Conservation (phyloP, 2,888 invertebrate genomes). For the Cabera pusaria region DNA sequence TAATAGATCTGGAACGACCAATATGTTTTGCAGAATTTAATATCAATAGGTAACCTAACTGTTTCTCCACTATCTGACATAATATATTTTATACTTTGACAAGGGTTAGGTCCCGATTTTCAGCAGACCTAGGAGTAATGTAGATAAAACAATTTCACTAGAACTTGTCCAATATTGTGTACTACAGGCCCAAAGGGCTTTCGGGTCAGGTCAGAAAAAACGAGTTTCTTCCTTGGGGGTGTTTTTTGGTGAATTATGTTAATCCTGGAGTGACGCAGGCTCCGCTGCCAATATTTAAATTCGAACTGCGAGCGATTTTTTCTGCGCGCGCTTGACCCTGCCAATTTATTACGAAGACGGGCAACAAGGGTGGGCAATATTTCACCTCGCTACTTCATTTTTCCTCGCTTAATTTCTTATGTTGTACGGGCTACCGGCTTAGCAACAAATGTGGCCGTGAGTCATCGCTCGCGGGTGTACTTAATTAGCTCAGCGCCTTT, state of each 20-base stretch:
- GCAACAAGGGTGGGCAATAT: conserved; percentile 44
- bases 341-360: conserved; percentile 46
- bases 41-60: neutral
- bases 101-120: conserved; percentile 21
- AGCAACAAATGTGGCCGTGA: conserved; percentile 29
- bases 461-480: conserved; percentile 18
- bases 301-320: conserved; percentile 57
- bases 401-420: conserved; percentile 36
- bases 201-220: conserved; percentile 62
- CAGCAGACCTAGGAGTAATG: conserved; percentile 25
- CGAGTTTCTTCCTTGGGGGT: conserved; percentile 52
- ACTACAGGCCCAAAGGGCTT: conserved; percentile 40
- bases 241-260: conserved; percentile 79
- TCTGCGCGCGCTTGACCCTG: conserved; percentile 45
- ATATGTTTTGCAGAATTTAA: too few relatives aligned
- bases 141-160: conserved; percentile 38
- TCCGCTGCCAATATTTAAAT: conserved; percentile 75
- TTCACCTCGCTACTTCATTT: conserved; percentile 40
- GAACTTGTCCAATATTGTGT: conserved; percentile 67
- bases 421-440: conserved; percentile 24
- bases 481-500: conserved; percentile 17
- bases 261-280: conserved; percentile 67
- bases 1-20: too few relatives aligned
- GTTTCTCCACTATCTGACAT: neutral
- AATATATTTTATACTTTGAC: conserved; percentile 21